Evolutionary conservation across 1,140 invertebrate genomes (phyloP).

Genomic region (Drosophila yakuba): DNA sequence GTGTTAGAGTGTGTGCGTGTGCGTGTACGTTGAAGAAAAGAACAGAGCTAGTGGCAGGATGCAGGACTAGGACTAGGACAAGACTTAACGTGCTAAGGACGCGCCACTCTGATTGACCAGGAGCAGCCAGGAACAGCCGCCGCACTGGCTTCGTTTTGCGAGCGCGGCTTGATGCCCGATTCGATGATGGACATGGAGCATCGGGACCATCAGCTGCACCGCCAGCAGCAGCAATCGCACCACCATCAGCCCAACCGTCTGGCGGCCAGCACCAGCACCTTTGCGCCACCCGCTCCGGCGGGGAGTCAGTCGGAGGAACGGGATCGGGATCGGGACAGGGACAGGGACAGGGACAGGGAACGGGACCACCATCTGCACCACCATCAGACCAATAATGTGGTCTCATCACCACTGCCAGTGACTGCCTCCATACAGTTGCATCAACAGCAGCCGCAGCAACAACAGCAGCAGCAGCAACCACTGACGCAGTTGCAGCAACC

Average conservation of each 20-base stretch:
- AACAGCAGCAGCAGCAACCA: slow-evolving; percentile 32
- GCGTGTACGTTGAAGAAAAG: slow-evolving; percentile 9
- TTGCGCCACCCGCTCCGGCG: slow-evolving; percentile 64
- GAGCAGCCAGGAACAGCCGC: slow-evolving; percentile 47
- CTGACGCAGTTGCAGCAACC: slow-evolving; percentile 40
- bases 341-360: slow-evolving; percentile 35
- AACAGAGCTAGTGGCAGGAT: slow-evolving; percentile 33
- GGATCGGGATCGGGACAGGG: slow-evolving; percentile 12
- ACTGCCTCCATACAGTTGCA: slow-evolving; percentile 36
- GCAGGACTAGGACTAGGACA: slow-evolving; percentile 8
- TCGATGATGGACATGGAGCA: slow-evolving; percentile 80
- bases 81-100: not conserved
- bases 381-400: slow-evolving; percentile 34
- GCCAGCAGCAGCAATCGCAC: slow-evolving; percentile 58
- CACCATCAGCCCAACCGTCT: slow-evolving; percentile 59
- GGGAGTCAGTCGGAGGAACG: slow-evolving; percentile 6
- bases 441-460: slow-evolving; percentile 26
- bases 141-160: slow-evolving; percentile 75
- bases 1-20: slow-evolving; percentile 26
- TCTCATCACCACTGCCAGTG: slow-evolving; percentile 29
- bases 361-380: slow-evolving; percentile 60
- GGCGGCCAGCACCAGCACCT: slow-evolving; percentile 54
- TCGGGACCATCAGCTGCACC: slow-evolving; percentile 72
- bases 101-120: slow-evolving; percentile 47
- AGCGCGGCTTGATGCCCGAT: slow-evolving; percentile 74